Conservation (phyloP, 2,113 vertebrate genomes). For the Dunckerocampus dactyliophorus region DNA sequence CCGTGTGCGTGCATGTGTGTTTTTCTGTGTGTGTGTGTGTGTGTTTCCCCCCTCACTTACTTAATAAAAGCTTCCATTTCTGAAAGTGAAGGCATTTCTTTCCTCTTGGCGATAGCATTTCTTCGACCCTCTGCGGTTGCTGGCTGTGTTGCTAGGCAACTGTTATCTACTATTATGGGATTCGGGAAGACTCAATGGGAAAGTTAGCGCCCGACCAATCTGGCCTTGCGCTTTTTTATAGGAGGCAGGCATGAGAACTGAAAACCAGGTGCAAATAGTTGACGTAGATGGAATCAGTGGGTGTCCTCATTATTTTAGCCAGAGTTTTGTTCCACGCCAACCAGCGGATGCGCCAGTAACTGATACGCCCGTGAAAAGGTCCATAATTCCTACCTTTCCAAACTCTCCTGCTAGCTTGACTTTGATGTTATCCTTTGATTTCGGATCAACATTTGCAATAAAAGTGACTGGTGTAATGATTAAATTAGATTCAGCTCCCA, state of each 20-base stretch:
- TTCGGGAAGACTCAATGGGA: constrained; percentile 35
- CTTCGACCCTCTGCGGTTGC: constrained; percentile 43
- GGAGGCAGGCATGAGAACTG: background rate
- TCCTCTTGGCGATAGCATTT: constrained; percentile 43
- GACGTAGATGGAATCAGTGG: no score
- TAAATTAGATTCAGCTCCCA: no score
- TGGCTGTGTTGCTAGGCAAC: constrained; percentile 56
- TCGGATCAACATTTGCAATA: no score
- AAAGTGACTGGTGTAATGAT: no score
- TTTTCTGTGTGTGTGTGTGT: background rate
- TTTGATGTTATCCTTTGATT: no score
- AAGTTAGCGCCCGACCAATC: constrained; percentile 42
- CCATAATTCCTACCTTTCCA: no score
- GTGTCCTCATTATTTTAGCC: no score
- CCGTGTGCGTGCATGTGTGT: no score
- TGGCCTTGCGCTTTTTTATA: constrained; percentile 37
- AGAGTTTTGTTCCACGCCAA: no score
- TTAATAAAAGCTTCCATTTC: constrained; percentile 63
- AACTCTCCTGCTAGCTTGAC: no score
- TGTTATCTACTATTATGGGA: constrained; percentile 62
- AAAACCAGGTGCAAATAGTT: constrained; percentile 2
- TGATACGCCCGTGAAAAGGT: no score
- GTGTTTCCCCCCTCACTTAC: constrained; percentile 12
- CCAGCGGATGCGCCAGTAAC: no score
- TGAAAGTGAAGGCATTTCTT: constrained; percentile 46